Percentiles rank a stretch among this genome's conserved stretches.
phyloP scores from a whole-genome alignment of 2,888 invertebrate genomes.

The Cataglyphis livida region DNA sequence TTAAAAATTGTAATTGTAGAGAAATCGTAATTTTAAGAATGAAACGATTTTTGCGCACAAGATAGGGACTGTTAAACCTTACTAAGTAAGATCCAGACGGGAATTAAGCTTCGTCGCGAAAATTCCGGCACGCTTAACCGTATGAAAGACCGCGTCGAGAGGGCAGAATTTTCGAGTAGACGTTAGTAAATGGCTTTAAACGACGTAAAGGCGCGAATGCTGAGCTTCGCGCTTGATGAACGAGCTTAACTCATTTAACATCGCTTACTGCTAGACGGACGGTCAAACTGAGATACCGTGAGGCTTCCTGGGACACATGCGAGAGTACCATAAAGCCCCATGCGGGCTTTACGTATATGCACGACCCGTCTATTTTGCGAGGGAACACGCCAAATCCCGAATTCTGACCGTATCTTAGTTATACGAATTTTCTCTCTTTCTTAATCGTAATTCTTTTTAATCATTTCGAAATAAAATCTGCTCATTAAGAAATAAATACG shows the following conservation, averaged over 20 bases:
- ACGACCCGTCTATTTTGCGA: slow-evolving; percentile 4
- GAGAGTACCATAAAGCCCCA: slow-evolving; percentile 17
- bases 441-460: slow-evolving; percentile 17
- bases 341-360: slow-evolving; percentile 14
- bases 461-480: not conserved
- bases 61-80: not conserved
- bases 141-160: slow-evolving; percentile 33
- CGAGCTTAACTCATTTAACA: slow-evolving; percentile 67
- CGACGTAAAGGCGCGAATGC: slow-evolving; percentile 49
- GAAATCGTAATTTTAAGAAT: not conserved
- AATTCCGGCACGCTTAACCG: slow-evolving; percentile 13
- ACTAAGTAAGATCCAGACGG: slow-evolving; percentile 26
- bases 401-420: slow-evolving; percentile 28
- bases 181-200: slow-evolving; percentile 55
- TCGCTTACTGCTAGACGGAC: slow-evolving; percentile 63
- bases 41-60: not conserved
- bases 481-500: slow-evolving; percentile 14
- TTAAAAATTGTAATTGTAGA: not conserved
- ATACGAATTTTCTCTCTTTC: slow-evolving; percentile 9
- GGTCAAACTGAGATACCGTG: slow-evolving; percentile 55
- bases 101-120: slow-evolving; percentile 44
- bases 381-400: slow-evolving; percentile 12
- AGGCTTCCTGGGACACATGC: slow-evolving; percentile 50
- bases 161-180: slow-evolving; percentile 48
- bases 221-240: slow-evolving; percentile 56